These are phyloP conservation scores for Nerophis ophidion DNA, from an alignment of 2,113 vertebrate species.

Conservation along the genomic window DNA sequence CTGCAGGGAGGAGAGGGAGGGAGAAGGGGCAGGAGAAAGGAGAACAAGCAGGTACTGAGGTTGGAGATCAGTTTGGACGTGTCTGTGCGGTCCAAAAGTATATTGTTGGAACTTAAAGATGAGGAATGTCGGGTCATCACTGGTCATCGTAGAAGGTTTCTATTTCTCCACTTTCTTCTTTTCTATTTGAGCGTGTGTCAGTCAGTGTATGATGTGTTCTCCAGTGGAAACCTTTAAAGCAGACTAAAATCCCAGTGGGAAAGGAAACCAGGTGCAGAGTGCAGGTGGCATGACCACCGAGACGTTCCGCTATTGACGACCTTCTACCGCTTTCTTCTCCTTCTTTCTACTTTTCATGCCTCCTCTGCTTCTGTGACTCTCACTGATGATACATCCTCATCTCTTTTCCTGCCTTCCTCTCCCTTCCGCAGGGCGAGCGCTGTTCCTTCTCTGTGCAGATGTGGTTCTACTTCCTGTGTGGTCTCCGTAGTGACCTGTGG, in stretches of 20 bases:
- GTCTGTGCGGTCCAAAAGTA: constrained; percentile 26
- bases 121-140: constrained; percentile 25
- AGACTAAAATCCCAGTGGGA: constrained; percentile 54
- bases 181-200: constrained; percentile 29
- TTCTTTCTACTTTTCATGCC: constrained; percentile 27
- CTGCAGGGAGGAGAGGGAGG: constrained; percentile 27
- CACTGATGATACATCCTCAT: constrained; percentile 39
- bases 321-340: constrained; percentile 36
- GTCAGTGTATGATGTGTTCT: constrained; percentile 56
- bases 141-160: constrained; percentile 17
- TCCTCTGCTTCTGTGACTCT: constrained; percentile 46
- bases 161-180: constrained; percentile 12
- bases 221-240: constrained; percentile 63
- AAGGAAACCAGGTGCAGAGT: constrained; percentile 64
- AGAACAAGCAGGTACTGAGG: constrained; percentile 16
- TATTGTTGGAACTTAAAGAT: constrained; percentile 66
- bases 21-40: constrained; percentile 22
- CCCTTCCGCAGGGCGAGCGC: constrained; percentile 84
- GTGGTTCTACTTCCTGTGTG: constrained; percentile 94
- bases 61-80: constrained; percentile 27
- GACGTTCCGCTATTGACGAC: constrained; percentile 59
- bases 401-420: constrained; percentile 42
- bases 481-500: constrained; percentile 88
- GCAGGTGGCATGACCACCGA: constrained; percentile 66
- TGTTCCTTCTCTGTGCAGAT: constrained; percentile 96